Conservation (phyloP, 1,140 invertebrate genomes). For the Leptinotarsa lineolata region DNA sequence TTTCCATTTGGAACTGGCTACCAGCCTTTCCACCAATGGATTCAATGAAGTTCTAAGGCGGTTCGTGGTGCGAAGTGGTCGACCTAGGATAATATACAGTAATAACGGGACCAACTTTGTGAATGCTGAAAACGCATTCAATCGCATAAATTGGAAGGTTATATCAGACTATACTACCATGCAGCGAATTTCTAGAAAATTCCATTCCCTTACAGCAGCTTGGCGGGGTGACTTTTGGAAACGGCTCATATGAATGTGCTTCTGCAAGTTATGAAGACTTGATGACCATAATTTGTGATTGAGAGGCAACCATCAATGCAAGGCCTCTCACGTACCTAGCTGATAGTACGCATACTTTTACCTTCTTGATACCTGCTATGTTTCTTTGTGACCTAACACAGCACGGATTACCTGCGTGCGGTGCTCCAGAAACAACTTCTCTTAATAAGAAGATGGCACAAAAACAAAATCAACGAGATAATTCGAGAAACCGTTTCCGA, state of each 20-base stretch:
- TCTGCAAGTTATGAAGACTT: conserved; percentile 49
- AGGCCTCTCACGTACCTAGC: conserved; percentile 52
- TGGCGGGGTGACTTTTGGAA: too few relatives aligned
- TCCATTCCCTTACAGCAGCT: too few relatives aligned
- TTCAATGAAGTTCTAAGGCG: conserved; percentile 22
- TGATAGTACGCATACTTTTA: conserved; percentile 32
- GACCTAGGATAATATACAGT: conserved; percentile 46
- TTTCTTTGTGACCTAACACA: too few relatives aligned
- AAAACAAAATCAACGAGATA: conserved; percentile 23
- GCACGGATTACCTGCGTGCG: too few relatives aligned
- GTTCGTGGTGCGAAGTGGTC: conserved; percentile 6
- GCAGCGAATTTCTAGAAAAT: too few relatives aligned
- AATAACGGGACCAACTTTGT: conserved; percentile 56
- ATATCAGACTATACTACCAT: too few relatives aligned
- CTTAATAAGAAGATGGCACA: conserved; percentile 19
- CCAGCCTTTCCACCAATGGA: conserved; percentile 41
- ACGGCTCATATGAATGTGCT: background rate
- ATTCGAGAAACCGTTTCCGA: conserved; percentile 29
- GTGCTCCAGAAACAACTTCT: too few relatives aligned
- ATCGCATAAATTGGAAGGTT: background rate
- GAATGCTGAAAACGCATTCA: conserved; percentile 45
- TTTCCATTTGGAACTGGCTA: conserved; percentile 28
- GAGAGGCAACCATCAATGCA: conserved; percentile 49
- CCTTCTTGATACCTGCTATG: too few relatives aligned
- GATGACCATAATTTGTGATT: conserved; percentile 49